Evolutionary conservation across 2,888 invertebrate species (phyloP).

Genomic region (Nephrocerus scutellatus): DNA sequence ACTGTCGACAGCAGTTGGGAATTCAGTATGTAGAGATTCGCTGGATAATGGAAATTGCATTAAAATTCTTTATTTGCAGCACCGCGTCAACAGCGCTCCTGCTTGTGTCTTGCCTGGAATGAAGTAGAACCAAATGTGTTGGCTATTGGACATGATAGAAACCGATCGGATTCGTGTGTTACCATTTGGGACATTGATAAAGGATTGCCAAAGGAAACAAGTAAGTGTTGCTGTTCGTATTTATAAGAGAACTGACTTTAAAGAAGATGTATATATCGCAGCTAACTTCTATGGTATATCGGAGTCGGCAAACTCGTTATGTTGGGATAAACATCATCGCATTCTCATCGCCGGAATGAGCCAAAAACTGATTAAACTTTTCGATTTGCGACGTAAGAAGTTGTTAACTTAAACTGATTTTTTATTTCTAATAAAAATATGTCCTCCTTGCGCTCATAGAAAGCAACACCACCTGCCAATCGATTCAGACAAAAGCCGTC

Average conservation of each 20-base stretch:
- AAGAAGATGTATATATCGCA: too few relatives aligned
- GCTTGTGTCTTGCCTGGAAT: constrained; percentile 85
- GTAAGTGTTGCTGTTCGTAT: constrained; percentile 20
- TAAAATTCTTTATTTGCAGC: constrained; percentile 54
- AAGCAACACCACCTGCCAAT: constrained; percentile 53
- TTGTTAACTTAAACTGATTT: background rate
- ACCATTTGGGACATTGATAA: constrained; percentile 73
- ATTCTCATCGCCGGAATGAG: constrained; percentile 85
- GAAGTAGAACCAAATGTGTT: constrained; percentile 72
- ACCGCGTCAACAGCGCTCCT: constrained; percentile 76
- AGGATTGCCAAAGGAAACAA: constrained; percentile 42
- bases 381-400: constrained; percentile 75
- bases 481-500: constrained; percentile 63
- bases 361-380: constrained; percentile 77
- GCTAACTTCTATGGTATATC: constrained; percentile 69
- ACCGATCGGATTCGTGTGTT: constrained; percentile 81
- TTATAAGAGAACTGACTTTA: too few relatives aligned
- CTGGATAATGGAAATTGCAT: too few relatives aligned
- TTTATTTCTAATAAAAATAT: background rate
- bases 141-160: constrained; percentile 82
- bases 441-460: constrained; percentile 50
- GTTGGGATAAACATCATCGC: constrained; percentile 72
- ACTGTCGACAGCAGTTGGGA: constrained; percentile 52
- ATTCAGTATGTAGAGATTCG: constrained; percentile 39
- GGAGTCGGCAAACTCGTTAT: constrained; percentile 75